Conservation (phyloP, 2,888 invertebrate species). For the Deilephila porcellus region DNA sequence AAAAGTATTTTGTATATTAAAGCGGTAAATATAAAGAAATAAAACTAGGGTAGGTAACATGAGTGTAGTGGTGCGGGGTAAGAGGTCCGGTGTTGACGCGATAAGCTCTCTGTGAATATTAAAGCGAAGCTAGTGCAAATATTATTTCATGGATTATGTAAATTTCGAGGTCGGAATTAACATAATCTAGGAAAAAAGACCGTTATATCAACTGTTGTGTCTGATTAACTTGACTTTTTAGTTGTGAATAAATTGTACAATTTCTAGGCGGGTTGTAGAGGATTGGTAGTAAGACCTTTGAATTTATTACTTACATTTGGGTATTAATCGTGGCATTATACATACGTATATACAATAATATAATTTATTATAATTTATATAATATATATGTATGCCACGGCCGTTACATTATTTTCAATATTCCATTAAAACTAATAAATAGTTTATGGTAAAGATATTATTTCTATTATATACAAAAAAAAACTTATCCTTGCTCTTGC, state of each 20-base stretch:
- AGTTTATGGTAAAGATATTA: too few relatives aligned
- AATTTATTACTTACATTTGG: too few relatives aligned
- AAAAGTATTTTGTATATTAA: not conserved
- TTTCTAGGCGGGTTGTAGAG: too few relatives aligned
- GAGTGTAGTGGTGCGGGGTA: constrained; percentile 18
- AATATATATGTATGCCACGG: too few relatives aligned
- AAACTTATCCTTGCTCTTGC: too few relatives aligned
- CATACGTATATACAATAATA: too few relatives aligned
- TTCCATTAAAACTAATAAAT: too few relatives aligned
- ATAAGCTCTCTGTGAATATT: constrained; percentile 47
- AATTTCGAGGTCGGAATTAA: constrained; percentile 44
- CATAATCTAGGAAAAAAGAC: constrained; percentile 45
- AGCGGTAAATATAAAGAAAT: not conserved
- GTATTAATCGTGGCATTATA: too few relatives aligned
- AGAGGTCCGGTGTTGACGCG: constrained; percentile 41
- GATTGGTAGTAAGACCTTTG: too few relatives aligned
- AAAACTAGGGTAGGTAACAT: constrained; percentile 18
- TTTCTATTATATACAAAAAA: too few relatives aligned
- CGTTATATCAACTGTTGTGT: constrained; percentile 29
- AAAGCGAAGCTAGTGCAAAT: constrained; percentile 47
- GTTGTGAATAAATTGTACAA: not conserved
- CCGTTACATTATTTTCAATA: too few relatives aligned
- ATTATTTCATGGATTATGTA: constrained; percentile 50
- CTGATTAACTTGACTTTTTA: constrained; percentile 9
- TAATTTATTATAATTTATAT: too few relatives aligned